These are phyloP conservation scores for Charaxes varanes DNA, from an alignment of 1,140 invertebrate species.

Conservation along the genomic window DNA sequence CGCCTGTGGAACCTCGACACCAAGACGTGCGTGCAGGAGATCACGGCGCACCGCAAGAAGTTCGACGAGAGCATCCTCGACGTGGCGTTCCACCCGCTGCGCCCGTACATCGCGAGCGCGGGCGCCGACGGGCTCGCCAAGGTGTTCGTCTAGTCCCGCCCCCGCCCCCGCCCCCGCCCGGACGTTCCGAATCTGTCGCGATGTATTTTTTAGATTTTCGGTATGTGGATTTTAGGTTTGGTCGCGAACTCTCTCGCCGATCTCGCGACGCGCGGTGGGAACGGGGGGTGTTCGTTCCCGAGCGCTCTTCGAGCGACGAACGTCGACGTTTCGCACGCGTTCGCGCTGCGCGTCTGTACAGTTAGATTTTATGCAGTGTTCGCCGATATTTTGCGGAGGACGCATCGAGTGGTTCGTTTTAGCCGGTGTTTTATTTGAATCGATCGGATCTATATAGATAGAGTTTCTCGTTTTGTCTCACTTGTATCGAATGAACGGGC, in stretches of 20 bases:
- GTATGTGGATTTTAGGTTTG: slow-evolving; percentile 70
- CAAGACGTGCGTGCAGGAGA: slow-evolving; percentile 99
- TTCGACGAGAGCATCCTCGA: slow-evolving; percentile 99
- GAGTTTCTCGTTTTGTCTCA: slow-evolving; percentile 58
- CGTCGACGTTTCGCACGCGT: slow-evolving; percentile 46
- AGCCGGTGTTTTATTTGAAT: slow-evolving; percentile 69
- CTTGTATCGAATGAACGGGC: slow-evolving; percentile 50
- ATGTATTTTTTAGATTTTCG: slow-evolving; percentile 73
- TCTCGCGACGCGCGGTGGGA: slow-evolving; percentile 63
- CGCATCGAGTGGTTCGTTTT: slow-evolving; percentile 56
- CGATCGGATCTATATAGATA: slow-evolving; percentile 61
- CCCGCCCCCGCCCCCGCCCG: slow-evolving; percentile 17
- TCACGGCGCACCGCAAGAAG: slow-evolving; percentile 99
- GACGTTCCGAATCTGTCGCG: slow-evolving; percentile 71
- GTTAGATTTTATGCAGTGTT: slow-evolving; percentile 66
- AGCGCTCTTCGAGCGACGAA: slow-evolving; percentile 54
- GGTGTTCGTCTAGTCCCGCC: slow-evolving; percentile 87
- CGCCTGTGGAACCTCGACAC: slow-evolving; percentile 99
- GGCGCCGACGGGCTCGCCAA: slow-evolving; percentile 99
- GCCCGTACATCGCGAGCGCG: slow-evolving; percentile 98
- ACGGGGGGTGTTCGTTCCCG: slow-evolving; percentile 61
- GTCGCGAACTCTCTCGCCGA: slow-evolving; percentile 67
- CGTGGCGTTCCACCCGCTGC: slow-evolving; percentile 98
- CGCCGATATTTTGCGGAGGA: slow-evolving; percentile 52
- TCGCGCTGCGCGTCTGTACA: slow-evolving; percentile 58